These are phyloP conservation scores for Phrynocephalus guinanensis DNA, from an alignment of 2,797 vertebrate genomes.

Conservation along the genomic window DNA sequence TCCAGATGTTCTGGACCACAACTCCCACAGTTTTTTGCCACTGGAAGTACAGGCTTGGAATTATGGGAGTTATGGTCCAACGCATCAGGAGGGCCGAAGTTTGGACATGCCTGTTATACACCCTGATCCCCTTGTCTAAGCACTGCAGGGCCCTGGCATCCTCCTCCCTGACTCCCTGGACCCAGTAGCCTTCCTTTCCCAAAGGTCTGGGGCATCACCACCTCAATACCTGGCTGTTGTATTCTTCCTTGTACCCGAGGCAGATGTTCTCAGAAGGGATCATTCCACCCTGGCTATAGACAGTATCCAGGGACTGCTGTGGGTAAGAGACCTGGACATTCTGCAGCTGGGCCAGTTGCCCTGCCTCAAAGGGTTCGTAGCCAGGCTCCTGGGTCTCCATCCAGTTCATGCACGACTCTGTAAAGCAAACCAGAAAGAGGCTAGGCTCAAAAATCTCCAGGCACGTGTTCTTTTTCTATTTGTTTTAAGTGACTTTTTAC, in stretches of 20 bases:
- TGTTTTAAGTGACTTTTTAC: too few species aligned
- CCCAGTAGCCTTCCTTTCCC: background rate
- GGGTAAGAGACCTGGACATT: constrained; percentile 66
- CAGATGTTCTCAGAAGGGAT: constrained; percentile 40
- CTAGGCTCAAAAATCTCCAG: background rate
- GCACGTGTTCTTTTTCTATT: too few species aligned
- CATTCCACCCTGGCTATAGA: constrained; percentile 55
- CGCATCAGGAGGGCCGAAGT: too few species aligned
- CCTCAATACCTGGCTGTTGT: constrained; percentile 67
- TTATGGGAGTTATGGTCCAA: too few species aligned
- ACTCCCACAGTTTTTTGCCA: too few species aligned
- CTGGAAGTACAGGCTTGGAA: too few species aligned
- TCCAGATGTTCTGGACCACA: too few species aligned
- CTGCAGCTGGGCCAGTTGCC: constrained; percentile 65
- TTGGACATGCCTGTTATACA: too few species aligned
- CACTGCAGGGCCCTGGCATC: background rate
- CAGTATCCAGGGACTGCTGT: constrained; percentile 17
- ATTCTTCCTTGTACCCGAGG: constrained; percentile 52
- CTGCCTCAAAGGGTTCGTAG: constrained; percentile 65
- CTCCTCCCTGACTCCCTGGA: background rate
- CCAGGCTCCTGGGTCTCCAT: constrained; percentile 53
- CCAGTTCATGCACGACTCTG: constrained; percentile 70
- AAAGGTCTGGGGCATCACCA: background rate
- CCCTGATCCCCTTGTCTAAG: background rate
- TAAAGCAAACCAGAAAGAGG: background rate